Base-by-base conservation (phyloP, 2,113 vertebrate species). In the Labrus mixtus region DNA sequence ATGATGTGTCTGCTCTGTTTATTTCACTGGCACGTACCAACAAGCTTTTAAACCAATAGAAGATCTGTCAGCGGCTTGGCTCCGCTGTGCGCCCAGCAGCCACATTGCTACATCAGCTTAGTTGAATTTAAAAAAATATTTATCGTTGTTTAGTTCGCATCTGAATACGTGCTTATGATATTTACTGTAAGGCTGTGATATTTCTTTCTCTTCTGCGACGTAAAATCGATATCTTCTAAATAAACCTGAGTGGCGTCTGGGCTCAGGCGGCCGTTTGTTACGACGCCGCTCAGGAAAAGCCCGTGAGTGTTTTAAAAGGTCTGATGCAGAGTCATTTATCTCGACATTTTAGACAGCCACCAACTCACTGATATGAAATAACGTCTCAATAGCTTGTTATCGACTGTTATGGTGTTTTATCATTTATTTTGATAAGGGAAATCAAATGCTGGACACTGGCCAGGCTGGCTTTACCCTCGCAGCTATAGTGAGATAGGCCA, bases 221-320 rank as follows among this genome's bases (percentile, higher is more conserved):
- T 72, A 85, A 92, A 93, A 92, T 93, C 92, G 66, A 93, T 92
- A 79, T 58, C 74, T 84, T 91, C 76, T 82, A 86, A 91, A 93
- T 92, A 89, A 93, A 89, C 84, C 84, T 89, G 87, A 92, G 90
- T 91, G 89, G 88, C 73, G 73, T 81, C 87, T 79, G 48, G 45
- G 82, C 77, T 58, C 41, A 20, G 70, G 69, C 60, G 43, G 56
- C 55, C 43, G 45, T 91, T 90, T 88, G 82, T 89, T 75, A 79
- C 80, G 9, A 45, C 25, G 64, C 62, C 59, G 73, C 85, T 86
- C 54, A 23, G 62, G 62, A 62, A 7, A 68, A 15, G 75, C 61
- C 61, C 10, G 67, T 19, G 86, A 83, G 88, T 78, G 80, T 90
- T 82, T 39, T 85, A 87, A 85, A 85, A 79, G 76, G 69, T 73